A percentile compares a stretch with the other conserved stretches of the same genome.
Conservation (phyloP, 64 coral and sea anemone genomes). For the Montipora foliosa region DNA sequence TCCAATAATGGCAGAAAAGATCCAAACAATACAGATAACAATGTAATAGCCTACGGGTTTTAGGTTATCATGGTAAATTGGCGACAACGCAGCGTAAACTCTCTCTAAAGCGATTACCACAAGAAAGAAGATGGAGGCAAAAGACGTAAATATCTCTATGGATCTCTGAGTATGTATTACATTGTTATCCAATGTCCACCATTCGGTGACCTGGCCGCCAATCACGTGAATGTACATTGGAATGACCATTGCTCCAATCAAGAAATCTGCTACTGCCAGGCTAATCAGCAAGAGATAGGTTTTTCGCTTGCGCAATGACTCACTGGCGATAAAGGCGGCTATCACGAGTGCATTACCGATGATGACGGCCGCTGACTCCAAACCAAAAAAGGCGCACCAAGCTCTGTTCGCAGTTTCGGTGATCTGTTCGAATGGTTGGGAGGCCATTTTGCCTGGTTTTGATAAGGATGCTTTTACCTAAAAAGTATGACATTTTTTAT, state of each 20-base stretch:
- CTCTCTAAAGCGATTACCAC: slow-evolving; percentile 64
- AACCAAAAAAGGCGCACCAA: slow-evolving; percentile 59
- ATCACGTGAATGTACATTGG: slow-evolving; percentile 60
- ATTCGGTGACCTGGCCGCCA: not conserved
- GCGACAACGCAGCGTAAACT: slow-evolving; percentile 34
- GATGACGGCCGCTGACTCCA: slow-evolving; percentile 38
- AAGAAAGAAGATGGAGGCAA: slow-evolving; percentile 58
- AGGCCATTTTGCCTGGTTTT: not conserved
- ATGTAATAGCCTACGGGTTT: slow-evolving; percentile 14
- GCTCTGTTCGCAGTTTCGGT: slow-evolving; percentile 8
- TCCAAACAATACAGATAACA: slow-evolving; percentile 32
- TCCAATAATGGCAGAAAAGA: not conserved
- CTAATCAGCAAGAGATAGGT: slow-evolving; percentile 55
- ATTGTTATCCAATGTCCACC: not conserved
- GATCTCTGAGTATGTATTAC: slow-evolving; percentile 13
- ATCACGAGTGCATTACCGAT: slow-evolving; percentile 37
- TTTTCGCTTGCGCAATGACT: slow-evolving; percentile 41
- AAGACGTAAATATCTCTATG: slow-evolving; percentile 53
- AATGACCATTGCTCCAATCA: slow-evolving; percentile 23
- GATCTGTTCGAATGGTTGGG: not conserved
- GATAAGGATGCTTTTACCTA: not conserved
- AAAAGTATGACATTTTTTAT: not conserved
- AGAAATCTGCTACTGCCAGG: slow-evolving; percentile 60
- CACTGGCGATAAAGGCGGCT: slow-evolving; percentile 13
- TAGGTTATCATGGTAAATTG: slow-evolving; percentile 21